Base-by-base conservation (phyloP, 2,113 vertebrate species). In the Physeter macrocephalus region DNA sequence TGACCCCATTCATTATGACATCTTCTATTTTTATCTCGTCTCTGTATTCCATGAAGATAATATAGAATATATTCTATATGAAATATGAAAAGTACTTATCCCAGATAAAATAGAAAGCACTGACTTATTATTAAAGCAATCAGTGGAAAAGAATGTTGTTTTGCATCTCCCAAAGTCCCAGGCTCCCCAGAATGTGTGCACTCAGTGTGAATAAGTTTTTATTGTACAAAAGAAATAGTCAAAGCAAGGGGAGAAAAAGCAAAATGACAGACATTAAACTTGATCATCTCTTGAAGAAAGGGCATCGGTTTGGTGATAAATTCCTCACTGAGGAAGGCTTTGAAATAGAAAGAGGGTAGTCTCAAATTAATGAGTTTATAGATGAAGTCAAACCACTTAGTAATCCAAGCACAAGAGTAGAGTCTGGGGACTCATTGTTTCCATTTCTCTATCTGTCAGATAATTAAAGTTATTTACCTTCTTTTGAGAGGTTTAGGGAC, bases 381-480 rank as follows among this genome's bases (percentile, higher is more conserved):
- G 85, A 89, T 54, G n/a, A 82, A 94, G n/a, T 85, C 71, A 88
- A 94, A 12, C 14, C 84, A 77, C 62, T 92, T 78, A 78, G 66
- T 81, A 88, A 93, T 81, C 52, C 81, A 18, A 72, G 69, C 31
- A 52, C 69, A 67, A 71, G 43, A 89, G 46, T 18, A 36, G 72
- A 69, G 46, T 93, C 94, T 49, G 39, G 80, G 83, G 82, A 90
- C 21, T 88, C 83, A 8, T 39, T 86, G 54, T 43, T 94, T 84
- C 49, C 64, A 72, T 94, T 97, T 89, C 74, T 91, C 78, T 80
- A 95, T 69, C 82, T 97, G 82, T 80, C 69, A 23, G 43, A 74
- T 89, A 96, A 95, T 89, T 82, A 94, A 85, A 95, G 54, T 83
- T 92, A 93, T 89, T 94, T 95, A 89, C 91, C 74, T 89, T 86